Evolutionary conservation across 2,113 vertebrate species (phyloP).

Genomic region (Sinocyclocheilus rhinocerous): DNA sequence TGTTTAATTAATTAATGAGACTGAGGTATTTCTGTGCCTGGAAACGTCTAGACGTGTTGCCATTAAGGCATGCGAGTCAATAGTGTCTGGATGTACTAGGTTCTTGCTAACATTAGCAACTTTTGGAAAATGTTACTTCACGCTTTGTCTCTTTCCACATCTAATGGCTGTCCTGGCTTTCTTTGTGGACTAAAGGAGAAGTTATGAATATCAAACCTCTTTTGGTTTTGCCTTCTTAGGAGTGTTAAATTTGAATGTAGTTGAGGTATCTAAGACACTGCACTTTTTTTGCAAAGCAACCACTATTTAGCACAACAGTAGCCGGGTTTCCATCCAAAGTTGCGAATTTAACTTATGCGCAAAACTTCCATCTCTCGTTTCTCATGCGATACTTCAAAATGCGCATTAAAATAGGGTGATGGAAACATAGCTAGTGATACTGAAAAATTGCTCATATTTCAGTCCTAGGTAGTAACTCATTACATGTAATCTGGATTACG

Average conservation of each 20-base stretch:
- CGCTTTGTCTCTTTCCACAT: constrained; percentile 14
- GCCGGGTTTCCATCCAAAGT: too few relatives aligned
- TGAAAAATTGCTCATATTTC: background rate
- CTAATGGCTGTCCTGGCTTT: constrained; percentile 21
- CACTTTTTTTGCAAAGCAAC: constrained; percentile 16
- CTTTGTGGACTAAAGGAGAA: constrained; percentile 4
- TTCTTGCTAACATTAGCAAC: constrained; percentile 51
- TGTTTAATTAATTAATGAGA: constrained; percentile 52
- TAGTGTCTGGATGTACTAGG: constrained; percentile 41
- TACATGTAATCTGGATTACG: too few relatives aligned
- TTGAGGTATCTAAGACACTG: background rate
- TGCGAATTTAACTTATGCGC: too few relatives aligned
- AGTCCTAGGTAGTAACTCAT: too few relatives aligned
- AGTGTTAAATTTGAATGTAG: constrained; percentile 17
- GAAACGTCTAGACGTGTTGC: constrained; percentile 43
- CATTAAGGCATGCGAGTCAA: constrained; percentile 50
- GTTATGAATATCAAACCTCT: constrained; percentile 42
- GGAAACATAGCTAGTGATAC: background rate
- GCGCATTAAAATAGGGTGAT: too few relatives aligned
- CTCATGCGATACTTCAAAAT: too few relatives aligned
- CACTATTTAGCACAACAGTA: constrained; percentile 15
- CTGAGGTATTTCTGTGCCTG: constrained; percentile 47
- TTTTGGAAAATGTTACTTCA: constrained; percentile 36
- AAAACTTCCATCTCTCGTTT: too few relatives aligned
- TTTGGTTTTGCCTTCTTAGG: constrained; percentile 18